Conservation (phyloP, 2,113 vertebrate species). For the Emberiza fucata region DNA sequence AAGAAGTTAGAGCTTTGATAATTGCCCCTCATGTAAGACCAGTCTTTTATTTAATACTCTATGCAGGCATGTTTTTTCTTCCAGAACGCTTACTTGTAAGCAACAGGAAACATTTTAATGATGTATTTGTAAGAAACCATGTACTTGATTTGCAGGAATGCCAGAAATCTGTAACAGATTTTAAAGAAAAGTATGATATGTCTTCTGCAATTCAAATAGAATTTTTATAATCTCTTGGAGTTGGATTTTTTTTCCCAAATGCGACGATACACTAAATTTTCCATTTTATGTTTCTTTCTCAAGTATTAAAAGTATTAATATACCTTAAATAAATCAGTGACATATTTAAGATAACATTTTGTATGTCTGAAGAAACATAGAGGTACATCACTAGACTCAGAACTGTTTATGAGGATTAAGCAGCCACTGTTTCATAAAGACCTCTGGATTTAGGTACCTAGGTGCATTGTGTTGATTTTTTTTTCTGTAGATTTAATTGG, state of each 20-base stretch:
- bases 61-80: not conserved
- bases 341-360: not conserved
- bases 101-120: slow-evolving; percentile 26
- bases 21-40: not conserved
- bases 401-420: not conserved
- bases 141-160: not conserved
- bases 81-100: not conserved
- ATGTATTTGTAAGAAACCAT: not conserved
- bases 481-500: not conserved
- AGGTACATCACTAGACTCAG: not conserved
- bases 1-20: not conserved
- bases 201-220: not conserved
- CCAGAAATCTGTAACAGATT: not conserved
- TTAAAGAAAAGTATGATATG: not conserved
- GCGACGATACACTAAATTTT: not conserved
- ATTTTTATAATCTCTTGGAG: not conserved
- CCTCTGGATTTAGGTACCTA: not conserved
- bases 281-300: not conserved
- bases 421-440: not conserved
- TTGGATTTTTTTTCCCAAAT: not conserved
- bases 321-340: not conserved
- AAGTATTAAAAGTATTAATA: not conserved
- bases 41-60: not conserved
- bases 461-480: not conserved
- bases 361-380: not conserved